Evolutionary conservation across 2,888 invertebrate species (phyloP).

Genomic region (Drosophila limbata): DNA sequence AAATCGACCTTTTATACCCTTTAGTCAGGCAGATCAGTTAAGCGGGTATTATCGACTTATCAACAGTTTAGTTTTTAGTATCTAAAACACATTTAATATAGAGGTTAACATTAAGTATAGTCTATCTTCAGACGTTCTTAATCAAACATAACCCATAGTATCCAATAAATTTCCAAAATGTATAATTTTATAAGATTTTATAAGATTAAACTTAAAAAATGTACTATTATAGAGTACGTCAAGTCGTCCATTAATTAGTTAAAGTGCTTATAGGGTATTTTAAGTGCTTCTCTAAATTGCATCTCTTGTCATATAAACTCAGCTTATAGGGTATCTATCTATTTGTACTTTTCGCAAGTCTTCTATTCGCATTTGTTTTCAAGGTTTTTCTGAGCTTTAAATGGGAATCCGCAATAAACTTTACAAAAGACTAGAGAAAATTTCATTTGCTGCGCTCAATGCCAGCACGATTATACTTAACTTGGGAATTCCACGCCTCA

Average conservation of each 20-base stretch:
- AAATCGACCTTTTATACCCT: conserved; percentile 35
- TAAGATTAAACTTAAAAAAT: no score
- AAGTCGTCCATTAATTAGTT: no score
- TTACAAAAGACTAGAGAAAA: conserved; percentile 39
- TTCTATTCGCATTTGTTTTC: conserved; percentile 23
- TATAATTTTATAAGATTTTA: no score
- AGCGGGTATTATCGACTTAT: background rate
- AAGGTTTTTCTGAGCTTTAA: conserved; percentile 30
- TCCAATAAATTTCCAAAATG: no score
- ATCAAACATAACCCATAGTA: no score
- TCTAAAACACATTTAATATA: background rate
- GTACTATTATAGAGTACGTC: no score
- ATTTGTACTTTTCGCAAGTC: background rate
- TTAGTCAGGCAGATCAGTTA: background rate
- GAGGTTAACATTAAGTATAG: no score
- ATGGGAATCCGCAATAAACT: conserved; percentile 34
- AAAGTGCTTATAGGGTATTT: background rate
- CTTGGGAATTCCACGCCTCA: conserved; percentile 45
- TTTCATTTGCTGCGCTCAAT: conserved; percentile 48
- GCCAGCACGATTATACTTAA: conserved; percentile 46
- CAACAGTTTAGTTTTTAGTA: background rate
- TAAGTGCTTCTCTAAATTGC: background rate
- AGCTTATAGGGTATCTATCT: background rate
- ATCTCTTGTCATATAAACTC: background rate
- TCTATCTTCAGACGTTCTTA: no score